Conservation (phyloP, 2,888 invertebrate genomes). For the Machimus atricapillus region DNA sequence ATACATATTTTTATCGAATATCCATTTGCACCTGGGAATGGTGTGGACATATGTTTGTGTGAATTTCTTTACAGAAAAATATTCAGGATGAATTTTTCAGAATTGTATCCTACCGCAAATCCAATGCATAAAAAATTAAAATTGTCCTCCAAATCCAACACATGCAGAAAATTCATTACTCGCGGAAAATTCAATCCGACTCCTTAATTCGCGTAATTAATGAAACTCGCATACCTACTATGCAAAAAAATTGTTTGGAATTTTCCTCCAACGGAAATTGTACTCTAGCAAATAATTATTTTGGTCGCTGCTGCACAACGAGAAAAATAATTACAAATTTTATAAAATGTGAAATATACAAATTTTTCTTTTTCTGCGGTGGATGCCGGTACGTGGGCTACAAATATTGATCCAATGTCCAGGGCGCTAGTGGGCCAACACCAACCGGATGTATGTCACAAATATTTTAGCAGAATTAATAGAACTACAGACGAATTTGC, state of each 20-base stretch:
- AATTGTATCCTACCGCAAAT: not conserved
- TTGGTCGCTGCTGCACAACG: not conserved
- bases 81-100: not conserved
- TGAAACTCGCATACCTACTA: not conserved
- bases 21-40: not conserved
- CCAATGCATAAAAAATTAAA: not conserved
- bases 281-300: not conserved
- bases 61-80: no score
- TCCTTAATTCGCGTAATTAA: conserved; percentile 7
- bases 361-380: not conserved
- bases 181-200: not conserved
- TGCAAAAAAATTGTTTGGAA: not conserved
- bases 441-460: not conserved
- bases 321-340: not conserved
- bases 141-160: not conserved
- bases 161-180: not conserved
- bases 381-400: not conserved
- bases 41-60: not conserved
- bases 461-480: not conserved
- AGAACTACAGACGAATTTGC: not conserved
- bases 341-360: not conserved
- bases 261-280: not conserved
- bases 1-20: not conserved
- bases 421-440: not conserved
- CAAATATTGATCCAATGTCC: not conserved